Conservation (phyloP, 2,797 vertebrate genomes). For the Halcyon badia region DNA sequence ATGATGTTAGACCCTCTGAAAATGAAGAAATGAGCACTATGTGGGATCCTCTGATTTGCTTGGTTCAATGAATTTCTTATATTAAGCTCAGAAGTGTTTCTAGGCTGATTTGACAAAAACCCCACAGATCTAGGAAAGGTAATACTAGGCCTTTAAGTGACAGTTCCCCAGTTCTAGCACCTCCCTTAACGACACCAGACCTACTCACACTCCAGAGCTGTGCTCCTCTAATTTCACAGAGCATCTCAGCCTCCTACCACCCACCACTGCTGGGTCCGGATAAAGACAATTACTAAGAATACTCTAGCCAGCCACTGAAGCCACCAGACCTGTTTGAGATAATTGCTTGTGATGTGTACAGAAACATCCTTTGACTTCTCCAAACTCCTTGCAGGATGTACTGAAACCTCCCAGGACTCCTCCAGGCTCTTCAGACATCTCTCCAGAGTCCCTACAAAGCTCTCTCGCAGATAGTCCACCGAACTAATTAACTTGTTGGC, state of each 20-base stretch:
- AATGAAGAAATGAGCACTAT: accelerated
- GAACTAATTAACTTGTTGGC: slow-evolving; percentile 97
- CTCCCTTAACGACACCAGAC: not conserved
- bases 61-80: not conserved
- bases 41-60: not conserved
- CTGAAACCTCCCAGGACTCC: slow-evolving; percentile 89
- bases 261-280: not conserved
- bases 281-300: not conserved
- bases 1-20: not conserved
- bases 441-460: slow-evolving; percentile 96
- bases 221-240: not conserved
- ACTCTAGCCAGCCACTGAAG: not conserved
- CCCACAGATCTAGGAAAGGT: not conserved
- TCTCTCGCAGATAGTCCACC: slow-evolving; percentile 96
- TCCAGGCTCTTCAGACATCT: slow-evolving; percentile 95
- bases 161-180: not conserved
- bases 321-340: slow-evolving; percentile 86
- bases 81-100: not conserved
- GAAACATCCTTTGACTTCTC: slow-evolving; percentile 90
- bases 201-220: not conserved
- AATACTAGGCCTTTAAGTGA: not conserved
- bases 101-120: not conserved
- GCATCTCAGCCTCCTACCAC: not conserved
- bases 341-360: slow-evolving; percentile 91
- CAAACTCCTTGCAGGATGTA: slow-evolving; percentile 87